Evolutionary conservation across 2,888 invertebrate species (phyloP).

Genomic region (Notodonta dromedarius): DNA sequence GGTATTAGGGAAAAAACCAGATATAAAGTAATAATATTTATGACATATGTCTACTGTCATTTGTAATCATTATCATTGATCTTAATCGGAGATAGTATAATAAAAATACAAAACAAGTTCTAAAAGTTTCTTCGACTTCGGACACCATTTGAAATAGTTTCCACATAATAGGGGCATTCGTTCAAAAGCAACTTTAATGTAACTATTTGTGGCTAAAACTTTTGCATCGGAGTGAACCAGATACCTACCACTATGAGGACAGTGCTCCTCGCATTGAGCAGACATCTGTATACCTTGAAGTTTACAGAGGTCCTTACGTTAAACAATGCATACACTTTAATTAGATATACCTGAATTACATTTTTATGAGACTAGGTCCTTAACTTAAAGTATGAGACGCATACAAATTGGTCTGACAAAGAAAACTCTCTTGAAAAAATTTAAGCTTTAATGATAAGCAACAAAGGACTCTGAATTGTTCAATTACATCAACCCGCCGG

Average conservation of each 20-base stretch:
- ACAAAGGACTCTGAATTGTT: background rate
- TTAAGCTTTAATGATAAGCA: background rate
- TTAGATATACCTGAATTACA: constrained; percentile 18
- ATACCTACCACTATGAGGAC: constrained; percentile 6
- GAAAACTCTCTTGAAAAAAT: background rate
- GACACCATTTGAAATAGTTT: background rate
- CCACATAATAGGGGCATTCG: constrained; percentile 6
- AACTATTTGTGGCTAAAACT: constrained; percentile 29
- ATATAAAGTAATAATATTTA: no score
- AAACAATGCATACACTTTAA: constrained; percentile 30
- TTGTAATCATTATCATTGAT: background rate
- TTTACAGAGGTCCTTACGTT: constrained; percentile 20
- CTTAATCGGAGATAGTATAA: no score
- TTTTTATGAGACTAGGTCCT: background rate
- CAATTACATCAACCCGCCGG: background rate
- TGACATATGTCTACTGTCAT: no score
- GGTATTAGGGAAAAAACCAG: no score
- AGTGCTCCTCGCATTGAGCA: constrained; percentile 10
- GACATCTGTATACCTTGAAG: constrained; percentile 11
- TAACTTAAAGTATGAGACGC: constrained; percentile 1
- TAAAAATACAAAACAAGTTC: background rate
- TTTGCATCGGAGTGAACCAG: constrained; percentile 7
- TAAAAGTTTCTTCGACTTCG: background rate
- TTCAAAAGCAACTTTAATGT: constrained; percentile 11
- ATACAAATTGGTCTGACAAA: constrained; percentile 1